Evolutionary conservation across 2,888 invertebrate genomes (phyloP).

Genomic region (Automeris io): DNA sequence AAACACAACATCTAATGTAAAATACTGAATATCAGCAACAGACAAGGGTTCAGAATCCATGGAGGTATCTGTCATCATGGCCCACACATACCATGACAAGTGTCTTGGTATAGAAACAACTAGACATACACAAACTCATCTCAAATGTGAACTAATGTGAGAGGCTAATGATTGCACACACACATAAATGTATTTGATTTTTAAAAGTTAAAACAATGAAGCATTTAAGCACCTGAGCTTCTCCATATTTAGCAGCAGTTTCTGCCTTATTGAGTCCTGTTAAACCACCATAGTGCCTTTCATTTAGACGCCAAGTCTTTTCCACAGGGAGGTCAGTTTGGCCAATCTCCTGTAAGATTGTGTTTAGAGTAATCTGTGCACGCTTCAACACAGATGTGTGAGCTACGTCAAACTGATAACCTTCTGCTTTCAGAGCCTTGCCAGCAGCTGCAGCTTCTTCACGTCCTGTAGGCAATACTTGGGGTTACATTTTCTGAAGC

Average conservation of each 20-base stretch:
- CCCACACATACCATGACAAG: too few species aligned
- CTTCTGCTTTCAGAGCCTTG: conserved; percentile 82
- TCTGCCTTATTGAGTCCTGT: conserved; percentile 91
- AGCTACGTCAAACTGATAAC: conserved; percentile 85
- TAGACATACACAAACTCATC: too few species aligned
- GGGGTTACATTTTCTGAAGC: too few species aligned
- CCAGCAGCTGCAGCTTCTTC: conserved; percentile 84
- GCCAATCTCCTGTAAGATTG: conserved; percentile 81
- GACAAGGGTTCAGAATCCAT: too few species aligned
- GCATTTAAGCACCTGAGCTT: conserved; percentile 83
- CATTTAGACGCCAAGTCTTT: conserved; percentile 90
- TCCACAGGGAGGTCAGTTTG: conserved; percentile 81
- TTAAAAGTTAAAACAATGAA: not conserved
- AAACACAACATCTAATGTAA: too few species aligned
- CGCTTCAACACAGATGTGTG: conserved; percentile 88
- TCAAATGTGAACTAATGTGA: too few species aligned
- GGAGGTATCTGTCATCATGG: too few species aligned
- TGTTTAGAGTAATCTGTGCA: conserved; percentile 84
- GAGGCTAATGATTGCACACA: too few species aligned
- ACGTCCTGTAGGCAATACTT: conserved; percentile 77
- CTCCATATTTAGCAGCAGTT: conserved; percentile 90
- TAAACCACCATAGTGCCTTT: conserved; percentile 91
- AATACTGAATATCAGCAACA: too few species aligned
- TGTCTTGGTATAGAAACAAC: too few species aligned
- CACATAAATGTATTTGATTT: too few species aligned